These are phyloP conservation scores for Monopterus albus DNA, from an alignment of 2,113 vertebrate genomes.

Conservation along the genomic window DNA sequence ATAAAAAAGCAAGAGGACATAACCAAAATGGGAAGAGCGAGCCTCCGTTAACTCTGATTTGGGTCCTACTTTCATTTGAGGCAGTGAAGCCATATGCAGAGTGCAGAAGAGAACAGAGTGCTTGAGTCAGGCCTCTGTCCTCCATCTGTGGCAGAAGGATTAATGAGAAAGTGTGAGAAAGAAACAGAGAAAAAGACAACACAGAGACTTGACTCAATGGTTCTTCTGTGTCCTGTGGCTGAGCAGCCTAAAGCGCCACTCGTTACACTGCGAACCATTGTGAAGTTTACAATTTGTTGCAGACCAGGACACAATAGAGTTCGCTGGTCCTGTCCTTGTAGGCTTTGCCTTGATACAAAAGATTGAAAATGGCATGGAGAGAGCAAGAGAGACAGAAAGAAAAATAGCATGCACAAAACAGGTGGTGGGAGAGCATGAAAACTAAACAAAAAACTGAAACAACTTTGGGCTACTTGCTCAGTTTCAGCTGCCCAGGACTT, in stretches of 20 bases:
- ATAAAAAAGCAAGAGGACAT: too few relatives aligned
- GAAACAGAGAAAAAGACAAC: not conserved
- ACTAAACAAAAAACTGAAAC: not conserved
- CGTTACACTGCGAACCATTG: not conserved
- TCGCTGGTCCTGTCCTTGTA: too few relatives aligned
- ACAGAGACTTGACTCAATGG: not conserved
- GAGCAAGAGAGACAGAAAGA: not conserved
- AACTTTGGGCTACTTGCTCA: not conserved
- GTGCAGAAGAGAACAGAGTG: conserved; percentile 28
- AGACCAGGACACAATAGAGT: too few relatives aligned
- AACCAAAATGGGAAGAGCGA: conserved; percentile 36
- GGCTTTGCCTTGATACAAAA: not conserved
- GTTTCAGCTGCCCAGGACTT: not conserved
- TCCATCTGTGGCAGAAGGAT: conserved; percentile 21
- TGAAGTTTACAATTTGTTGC: conserved; percentile 1
- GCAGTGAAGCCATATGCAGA: conserved; percentile 48
- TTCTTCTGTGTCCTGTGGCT: too few relatives aligned
- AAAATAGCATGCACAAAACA: not conserved
- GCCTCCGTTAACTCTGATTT: conserved; percentile 58
- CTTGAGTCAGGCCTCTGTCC: conserved; percentile 56
- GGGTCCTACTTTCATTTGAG: conserved; percentile 44
- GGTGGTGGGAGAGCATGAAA: not conserved
- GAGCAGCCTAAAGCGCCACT: too few relatives aligned
- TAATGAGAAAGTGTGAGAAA: conserved; percentile 43
- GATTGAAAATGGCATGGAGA: conserved; percentile 5